phyloP scores from a whole-genome alignment of 2,888 invertebrate genomes.

The Dryococelus australis region DNA sequence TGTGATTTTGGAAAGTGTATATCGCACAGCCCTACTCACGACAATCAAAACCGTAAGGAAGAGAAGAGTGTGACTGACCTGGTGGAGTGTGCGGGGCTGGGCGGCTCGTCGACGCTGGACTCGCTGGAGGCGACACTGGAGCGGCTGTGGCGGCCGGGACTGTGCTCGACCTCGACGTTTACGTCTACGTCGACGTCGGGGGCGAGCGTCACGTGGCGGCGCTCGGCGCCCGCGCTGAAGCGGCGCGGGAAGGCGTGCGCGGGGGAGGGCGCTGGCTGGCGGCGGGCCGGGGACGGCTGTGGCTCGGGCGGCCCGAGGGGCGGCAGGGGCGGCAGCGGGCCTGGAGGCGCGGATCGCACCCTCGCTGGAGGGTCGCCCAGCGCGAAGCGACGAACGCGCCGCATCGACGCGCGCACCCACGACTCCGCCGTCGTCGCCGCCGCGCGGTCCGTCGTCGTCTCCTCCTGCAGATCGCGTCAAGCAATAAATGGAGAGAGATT shows the following conservation, averaged over 20 bases:
- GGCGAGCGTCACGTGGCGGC: conserved; percentile 26
- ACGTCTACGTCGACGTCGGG: background rate
- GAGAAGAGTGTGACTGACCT: background rate
- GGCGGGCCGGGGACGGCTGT: conserved; percentile 30
- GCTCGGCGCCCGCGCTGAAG: conserved; percentile 32
- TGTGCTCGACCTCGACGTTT: conserved; percentile 4
- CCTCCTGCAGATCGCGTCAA: no score
- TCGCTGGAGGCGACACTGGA: conserved; percentile 29
- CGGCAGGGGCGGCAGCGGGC: conserved; percentile 46
- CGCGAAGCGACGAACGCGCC: conserved; percentile 62
- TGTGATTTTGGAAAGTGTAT: no score
- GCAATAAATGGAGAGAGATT: no score
- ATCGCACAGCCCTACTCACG: no score
- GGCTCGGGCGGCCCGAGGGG: conserved; percentile 39
- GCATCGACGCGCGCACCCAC: conserved; percentile 66
- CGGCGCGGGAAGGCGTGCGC: conserved; percentile 34
- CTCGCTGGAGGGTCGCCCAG: conserved; percentile 55
- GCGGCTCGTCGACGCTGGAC: conserved; percentile 31
- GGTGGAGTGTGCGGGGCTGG: conserved; percentile 23
- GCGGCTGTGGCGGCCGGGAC: conserved; percentile 23
- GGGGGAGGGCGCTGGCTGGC: background rate
- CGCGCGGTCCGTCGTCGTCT: conserved; percentile 31
- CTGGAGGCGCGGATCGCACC: conserved; percentile 6
- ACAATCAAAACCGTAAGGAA: no score
- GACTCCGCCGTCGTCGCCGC: conserved; percentile 45